Evolutionary conservation across 2,888 invertebrate species (phyloP), one percentile per base, ranked within the genome.

Genomic region (Tenthredo notha): DNA sequence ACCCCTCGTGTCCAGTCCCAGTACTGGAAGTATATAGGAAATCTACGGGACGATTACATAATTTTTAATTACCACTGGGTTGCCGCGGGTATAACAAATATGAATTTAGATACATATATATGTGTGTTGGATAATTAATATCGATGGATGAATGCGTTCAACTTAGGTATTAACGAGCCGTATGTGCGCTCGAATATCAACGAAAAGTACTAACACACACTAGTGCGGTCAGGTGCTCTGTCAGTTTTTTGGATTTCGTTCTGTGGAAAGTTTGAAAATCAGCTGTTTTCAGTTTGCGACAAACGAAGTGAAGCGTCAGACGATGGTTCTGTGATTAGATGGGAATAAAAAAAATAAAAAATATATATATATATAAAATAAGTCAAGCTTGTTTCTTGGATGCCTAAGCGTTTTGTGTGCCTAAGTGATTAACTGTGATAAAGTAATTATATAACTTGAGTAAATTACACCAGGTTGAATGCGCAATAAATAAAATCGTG

Each of bases 1-100:
- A 80, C 80, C 80, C 40, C 61, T 80, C 80, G 80, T 80, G 61
- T 61, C 80, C 58, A 61, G 58, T 58, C 40, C 21, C 3, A 43
- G 40, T 33, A 61, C 40, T 58, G 37, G 61, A 61, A 80, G 77
- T 77, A 77, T 29, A 50, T 54, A 77, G 54, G 54, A 77, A 83
- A 84, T 78, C 84, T 80, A 70, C 72, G 40, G 61, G 61, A 67
- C 77, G 67, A 67, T 84, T 75, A 84, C 86, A 86, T 88, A 18
- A 86, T 85, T 61, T 89, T 88, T 88, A 87, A 88, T 84, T 67
- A 10, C 74, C 75, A 77, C 77, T 86, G 75, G 80, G 65, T 75
- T 87, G 87, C 87, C 21, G 47, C 47, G 12, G 50, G 25, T 29
- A 15, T 58, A 33, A 78, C 18, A 18, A 21, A 43, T 54, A 15